These are phyloP conservation scores for Xanthorhoe designata DNA, from an alignment of 2,888 invertebrate genomes.

Conservation along the genomic window DNA sequence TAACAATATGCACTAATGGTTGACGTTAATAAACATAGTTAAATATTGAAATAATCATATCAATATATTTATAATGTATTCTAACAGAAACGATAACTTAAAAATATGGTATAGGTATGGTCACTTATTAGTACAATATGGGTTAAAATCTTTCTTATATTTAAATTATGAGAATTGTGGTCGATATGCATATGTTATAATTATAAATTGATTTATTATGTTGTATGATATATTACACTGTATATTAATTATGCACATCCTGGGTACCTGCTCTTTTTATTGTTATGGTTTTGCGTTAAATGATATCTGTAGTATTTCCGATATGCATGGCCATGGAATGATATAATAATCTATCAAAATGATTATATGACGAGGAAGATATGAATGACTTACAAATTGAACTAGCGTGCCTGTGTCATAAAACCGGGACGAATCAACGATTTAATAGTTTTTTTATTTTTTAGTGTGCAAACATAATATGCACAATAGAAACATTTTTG, in stretches of 20 bases:
- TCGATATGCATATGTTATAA: conserved; percentile 57
- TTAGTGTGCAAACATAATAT: conserved; percentile 50
- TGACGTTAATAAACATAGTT: conserved; percentile 62
- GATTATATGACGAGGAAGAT: conserved; percentile 44
- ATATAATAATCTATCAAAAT: conserved; percentile 53
- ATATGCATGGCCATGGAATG: conserved; percentile 82
- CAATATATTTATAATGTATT: conserved; percentile 34
- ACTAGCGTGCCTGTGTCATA: conserved; percentile 38
- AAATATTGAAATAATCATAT: conserved; percentile 45
- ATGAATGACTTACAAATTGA: conserved; percentile 55
- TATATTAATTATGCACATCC: conserved; percentile 76
- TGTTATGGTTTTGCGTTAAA: conserved; percentile 68
- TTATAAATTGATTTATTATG: conserved; percentile 53
- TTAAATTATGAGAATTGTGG: conserved; percentile 48
- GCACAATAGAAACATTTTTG: conserved; percentile 48
- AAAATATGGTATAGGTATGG: conserved; percentile 44
- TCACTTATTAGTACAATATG: conserved; percentile 72
- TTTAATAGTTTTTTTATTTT: neutral
- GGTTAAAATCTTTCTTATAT: conserved; percentile 52
- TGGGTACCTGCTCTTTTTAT: conserved; percentile 69
- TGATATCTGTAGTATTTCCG: conserved; percentile 66
- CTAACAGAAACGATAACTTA: conserved; percentile 9
- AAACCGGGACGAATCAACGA: conserved; percentile 45
- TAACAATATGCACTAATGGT: conserved; percentile 79
- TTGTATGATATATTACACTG: conserved; percentile 60